phyloP scores from a whole-genome alignment of 2,113 vertebrate genomes.

The Chascanopsetta lugubris region DNA sequence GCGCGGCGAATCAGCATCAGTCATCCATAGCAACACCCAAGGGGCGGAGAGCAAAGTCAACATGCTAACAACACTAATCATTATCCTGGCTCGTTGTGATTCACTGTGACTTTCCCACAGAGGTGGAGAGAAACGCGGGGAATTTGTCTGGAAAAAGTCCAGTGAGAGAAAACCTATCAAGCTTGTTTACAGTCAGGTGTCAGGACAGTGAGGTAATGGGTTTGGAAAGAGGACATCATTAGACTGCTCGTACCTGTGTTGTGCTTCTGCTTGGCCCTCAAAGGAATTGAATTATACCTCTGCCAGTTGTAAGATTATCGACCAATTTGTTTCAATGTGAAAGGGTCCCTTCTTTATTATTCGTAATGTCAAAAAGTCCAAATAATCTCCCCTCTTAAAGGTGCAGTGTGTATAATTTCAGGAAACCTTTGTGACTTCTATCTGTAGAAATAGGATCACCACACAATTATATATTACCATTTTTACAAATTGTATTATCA shows the following conservation, averaged over 20 bases:
- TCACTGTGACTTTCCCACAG: constrained; percentile 35
- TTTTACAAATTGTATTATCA: too few species aligned
- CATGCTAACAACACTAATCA: constrained; percentile 37
- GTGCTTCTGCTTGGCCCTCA: neutral
- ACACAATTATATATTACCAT: too few species aligned
- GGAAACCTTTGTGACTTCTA: too few species aligned
- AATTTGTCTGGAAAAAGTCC: constrained; percentile 30
- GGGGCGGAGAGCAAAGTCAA: constrained; percentile 37
- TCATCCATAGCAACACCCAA: constrained; percentile 36
- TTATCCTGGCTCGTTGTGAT: constrained; percentile 34
- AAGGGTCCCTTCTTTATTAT: too few species aligned
- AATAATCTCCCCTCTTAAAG: too few species aligned
- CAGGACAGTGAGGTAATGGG: constrained; percentile 28
- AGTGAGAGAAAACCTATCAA: constrained; percentile 30
- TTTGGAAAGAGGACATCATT: constrained; percentile 13
- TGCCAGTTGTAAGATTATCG: neutral
- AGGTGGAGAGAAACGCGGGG: constrained; percentile 37
- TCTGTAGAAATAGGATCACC: too few species aligned
- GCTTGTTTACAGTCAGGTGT: constrained; percentile 38
- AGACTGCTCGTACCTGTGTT: neutral
- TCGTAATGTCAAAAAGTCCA: too few species aligned
- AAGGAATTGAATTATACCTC: neutral
- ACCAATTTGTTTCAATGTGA: too few species aligned
- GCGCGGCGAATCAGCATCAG: constrained; percentile 42
- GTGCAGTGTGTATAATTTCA: too few species aligned